Evolutionary conservation across 2,888 invertebrate species (phyloP), one percentile per base, ranked within the genome.

Genomic region (Polyommatus iphigenia): DNA sequence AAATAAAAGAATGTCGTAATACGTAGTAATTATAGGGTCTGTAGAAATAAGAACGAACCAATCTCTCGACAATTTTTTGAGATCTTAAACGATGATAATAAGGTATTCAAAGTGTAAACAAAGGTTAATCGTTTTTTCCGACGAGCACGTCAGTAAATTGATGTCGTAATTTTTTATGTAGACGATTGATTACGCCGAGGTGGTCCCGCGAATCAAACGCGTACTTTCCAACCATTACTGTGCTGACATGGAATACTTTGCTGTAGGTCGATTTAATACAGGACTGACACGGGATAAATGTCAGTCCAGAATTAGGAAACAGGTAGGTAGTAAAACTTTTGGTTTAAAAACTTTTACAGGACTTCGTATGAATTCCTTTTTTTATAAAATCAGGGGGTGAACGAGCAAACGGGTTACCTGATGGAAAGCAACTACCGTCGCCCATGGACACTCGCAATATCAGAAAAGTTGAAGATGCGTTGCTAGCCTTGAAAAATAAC

Each of bases 111-210:
- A 29, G 67, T 67, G 67, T 67, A 29, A 67, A 67, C 67, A 67
- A 67, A 67, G 67, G 29, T 72, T 41, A 72, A 72, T 72, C 41
- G 72, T n/a, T 20, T 72, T 7, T 13, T 0, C 15, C 75, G 24
- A 75, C 75, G 41, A 46, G 15, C 7, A 50, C 29, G 50, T 75
- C 18, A 75, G 54, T 50, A 50, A 75, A 54, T 75, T 75, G 75
- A 54, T 75, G 75, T 75, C 75, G 75, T 75, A 50, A 54, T 75
- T 75, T 75, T 75, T 75, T 75, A 75, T 29, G 72, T 41, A 72
- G 41, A 72, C 13, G 50, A 29, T 73, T 24, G 73, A 50, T 75
- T 75, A 24, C 50, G 29, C 29, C 13, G 20, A 50, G 75, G 75
- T 75, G 75, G 75, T 75, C 75, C 18, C 54, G 6, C 29, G 24